These are phyloP conservation scores for Eupithecia centaureata DNA, from an alignment of 2,888 invertebrate genomes.

Conservation along the genomic window DNA sequence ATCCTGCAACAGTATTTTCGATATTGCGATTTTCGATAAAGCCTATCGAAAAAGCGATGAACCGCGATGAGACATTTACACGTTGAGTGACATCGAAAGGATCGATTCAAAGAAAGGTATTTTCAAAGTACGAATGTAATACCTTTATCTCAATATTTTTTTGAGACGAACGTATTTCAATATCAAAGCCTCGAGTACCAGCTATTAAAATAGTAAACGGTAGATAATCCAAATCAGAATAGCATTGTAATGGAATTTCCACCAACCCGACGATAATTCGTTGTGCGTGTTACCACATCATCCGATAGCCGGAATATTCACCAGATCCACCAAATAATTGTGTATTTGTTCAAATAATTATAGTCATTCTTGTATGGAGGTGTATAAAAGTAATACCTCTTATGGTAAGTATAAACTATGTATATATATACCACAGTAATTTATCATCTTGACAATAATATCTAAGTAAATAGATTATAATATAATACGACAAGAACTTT, in stretches of 20 bases:
- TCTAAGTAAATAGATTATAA: not conserved
- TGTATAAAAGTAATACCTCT: too few relatives aligned
- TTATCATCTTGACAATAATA: not conserved
- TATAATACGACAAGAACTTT: slow-evolving; percentile 18
- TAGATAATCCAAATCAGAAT: not conserved
- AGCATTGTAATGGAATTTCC: slow-evolving; percentile 3
- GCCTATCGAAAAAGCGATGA: not conserved
- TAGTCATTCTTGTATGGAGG: not conserved
- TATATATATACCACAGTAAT: too few relatives aligned
- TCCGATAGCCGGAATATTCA: slow-evolving; percentile 19
- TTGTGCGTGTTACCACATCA: slow-evolving; percentile 20
- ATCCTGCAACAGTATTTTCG: not conserved
- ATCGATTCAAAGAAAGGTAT: too few relatives aligned
- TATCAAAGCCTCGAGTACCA: too few relatives aligned
- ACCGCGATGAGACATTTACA: too few relatives aligned
- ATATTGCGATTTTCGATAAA: not conserved
- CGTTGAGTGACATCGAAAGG: too few relatives aligned
- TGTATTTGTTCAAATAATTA: slow-evolving; percentile 11
- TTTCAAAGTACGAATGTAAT: not conserved
- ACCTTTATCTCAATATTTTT: too few relatives aligned
- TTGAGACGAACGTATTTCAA: too few relatives aligned
- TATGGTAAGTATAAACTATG: too few relatives aligned
- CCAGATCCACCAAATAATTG: slow-evolving; percentile 2
- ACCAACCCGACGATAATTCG: slow-evolving; percentile 24
- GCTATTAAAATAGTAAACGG: not conserved